phyloP scores from a whole-genome alignment of 2,113 vertebrate genomes.

The Arizona elegans region DNA sequence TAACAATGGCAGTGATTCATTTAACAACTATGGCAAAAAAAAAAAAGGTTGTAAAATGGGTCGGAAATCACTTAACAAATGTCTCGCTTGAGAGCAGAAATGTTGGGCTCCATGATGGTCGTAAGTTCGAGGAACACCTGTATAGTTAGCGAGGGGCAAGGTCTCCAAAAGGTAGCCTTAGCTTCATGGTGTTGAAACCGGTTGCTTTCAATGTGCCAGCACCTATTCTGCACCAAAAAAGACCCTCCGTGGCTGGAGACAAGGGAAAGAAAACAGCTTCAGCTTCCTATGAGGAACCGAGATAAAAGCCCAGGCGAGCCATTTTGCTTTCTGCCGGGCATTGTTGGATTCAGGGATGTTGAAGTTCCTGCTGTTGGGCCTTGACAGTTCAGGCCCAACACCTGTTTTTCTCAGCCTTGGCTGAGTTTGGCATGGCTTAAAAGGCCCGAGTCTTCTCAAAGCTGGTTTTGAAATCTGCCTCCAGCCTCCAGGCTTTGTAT shows the following conservation, averaged over 20 bases:
- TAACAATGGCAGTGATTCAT: too few relatives aligned
- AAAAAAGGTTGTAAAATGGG: too few relatives aligned
- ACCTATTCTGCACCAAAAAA: neutral
- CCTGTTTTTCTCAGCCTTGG: neutral
- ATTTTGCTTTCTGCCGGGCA: too few relatives aligned
- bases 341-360: neutral
- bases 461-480: neutral
- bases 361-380: neutral
- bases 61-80: too few relatives aligned
- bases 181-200: too few relatives aligned
- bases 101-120: too few relatives aligned
- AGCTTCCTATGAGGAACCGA: neutral
- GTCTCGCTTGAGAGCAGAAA: too few relatives aligned
- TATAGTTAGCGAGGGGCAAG: too few relatives aligned
- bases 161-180: too few relatives aligned
- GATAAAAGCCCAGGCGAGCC: neutral
- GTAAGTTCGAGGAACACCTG: too few relatives aligned
- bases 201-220: too few relatives aligned
- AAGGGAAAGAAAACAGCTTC: neutral
- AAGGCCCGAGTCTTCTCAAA: neutral
- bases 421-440: neutral
- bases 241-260: neutral
- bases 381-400: neutral
- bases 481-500: neutral
- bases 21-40: too few relatives aligned